Evolutionary conservation across 2,888 invertebrate genomes (phyloP).

Genomic region (Branchellion lobata): DNA sequence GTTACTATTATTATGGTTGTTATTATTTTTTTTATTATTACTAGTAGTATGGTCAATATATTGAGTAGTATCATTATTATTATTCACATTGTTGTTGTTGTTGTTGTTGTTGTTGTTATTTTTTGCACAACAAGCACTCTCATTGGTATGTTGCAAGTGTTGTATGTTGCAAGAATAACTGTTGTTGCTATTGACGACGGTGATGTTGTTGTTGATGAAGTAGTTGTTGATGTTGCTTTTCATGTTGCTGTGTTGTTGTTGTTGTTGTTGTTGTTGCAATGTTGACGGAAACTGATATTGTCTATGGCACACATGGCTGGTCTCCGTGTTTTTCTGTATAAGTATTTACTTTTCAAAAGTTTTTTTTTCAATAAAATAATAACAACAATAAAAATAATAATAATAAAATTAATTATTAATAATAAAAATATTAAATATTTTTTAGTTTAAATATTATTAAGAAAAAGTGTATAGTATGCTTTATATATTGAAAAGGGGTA

Average conservation of each 20-base stretch:
- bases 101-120: neutral
- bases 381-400: neutral
- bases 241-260: neutral
- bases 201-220: constrained; percentile 20
- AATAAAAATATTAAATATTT: neutral
- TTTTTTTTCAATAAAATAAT: neutral
- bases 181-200: neutral
- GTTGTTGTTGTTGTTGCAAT: neutral
- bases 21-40: neutral
- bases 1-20: neutral
- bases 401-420: neutral
- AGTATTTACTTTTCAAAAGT: neutral
- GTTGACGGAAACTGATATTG: constrained; percentile 16
- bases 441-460: neutral
- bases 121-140: no score
- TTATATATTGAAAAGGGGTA: no score
- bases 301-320: constrained; percentile 33
- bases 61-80: no score
- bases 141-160: no score
- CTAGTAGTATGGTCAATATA: neutral
- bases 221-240: constrained; percentile 15
- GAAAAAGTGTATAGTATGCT: no score
- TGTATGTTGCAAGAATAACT: no score
- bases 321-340: constrained; percentile 25
- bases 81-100: neutral